phyloP scores from a whole-genome alignment of 2,113 vertebrate species.

The Phaethornis superciliosus region DNA sequence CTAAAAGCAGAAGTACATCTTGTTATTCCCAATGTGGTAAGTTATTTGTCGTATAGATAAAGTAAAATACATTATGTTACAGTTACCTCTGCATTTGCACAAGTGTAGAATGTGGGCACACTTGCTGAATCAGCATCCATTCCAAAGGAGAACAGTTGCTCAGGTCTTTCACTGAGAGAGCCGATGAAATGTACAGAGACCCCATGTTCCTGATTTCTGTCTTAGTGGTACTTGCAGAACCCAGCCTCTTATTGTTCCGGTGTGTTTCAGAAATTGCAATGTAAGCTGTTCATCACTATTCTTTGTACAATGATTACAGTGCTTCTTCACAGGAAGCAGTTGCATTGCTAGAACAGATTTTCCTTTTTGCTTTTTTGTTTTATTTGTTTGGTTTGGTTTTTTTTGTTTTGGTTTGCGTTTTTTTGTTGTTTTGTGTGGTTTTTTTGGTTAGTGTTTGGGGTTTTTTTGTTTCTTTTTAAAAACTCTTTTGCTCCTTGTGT shows the following conservation, averaged over 20 bases:
- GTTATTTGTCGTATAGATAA: not conserved
- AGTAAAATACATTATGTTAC: not conserved
- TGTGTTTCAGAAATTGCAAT: not conserved
- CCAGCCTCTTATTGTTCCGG: not conserved
- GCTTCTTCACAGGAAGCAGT: not conserved
- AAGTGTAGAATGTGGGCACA: accelerated
- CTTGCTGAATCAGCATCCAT: not conserved
- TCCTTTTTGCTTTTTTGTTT: not conserved
- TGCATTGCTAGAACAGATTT: not conserved
- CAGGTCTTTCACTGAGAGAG: not conserved
- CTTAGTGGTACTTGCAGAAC: not conserved
- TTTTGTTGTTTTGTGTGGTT: not conserved
- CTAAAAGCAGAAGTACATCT: conserved; percentile 83
- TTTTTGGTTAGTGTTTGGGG: not conserved
- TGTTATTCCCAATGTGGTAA: conserved; percentile 80
- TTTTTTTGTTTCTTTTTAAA: not conserved
- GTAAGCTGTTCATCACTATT: not conserved
- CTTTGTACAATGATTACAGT: not conserved
- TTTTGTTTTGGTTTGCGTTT: not conserved
- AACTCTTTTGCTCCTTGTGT: not conserved
- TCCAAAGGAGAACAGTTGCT: not conserved
- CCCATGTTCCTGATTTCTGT: not conserved
- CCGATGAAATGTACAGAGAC: not conserved
- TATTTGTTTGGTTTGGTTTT: not conserved
- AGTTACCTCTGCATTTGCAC: not conserved